These are phyloP conservation scores for Pseudeuparius sepicola DNA, from an alignment of 2,888 invertebrate genomes.

Conservation along the genomic window DNA sequence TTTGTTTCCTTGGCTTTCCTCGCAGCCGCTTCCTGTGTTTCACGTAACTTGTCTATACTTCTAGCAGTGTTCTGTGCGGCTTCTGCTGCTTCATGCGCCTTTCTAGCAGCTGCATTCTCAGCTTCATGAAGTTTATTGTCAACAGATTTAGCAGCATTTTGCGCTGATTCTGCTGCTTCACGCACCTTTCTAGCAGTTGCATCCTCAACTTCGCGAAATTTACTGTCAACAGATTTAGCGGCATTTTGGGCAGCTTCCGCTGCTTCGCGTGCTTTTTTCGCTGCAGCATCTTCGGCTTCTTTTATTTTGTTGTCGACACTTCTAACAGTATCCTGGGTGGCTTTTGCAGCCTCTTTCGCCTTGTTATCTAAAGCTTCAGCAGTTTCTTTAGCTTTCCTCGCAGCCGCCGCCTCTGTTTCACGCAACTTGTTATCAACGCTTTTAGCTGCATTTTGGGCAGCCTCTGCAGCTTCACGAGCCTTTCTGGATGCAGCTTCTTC, in stretches of 20 bases:
- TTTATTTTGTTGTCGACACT: constrained; percentile 18
- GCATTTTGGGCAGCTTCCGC: constrained; percentile 14
- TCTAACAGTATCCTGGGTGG: too few species aligned
- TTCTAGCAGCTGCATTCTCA: constrained; percentile 27
- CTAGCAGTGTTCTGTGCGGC: constrained; percentile 17
- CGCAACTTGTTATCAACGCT: constrained; percentile 16
- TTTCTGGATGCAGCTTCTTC: constrained; percentile 28
- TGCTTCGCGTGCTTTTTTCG: constrained; percentile 14
- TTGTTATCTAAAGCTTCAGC: constrained; percentile 23
- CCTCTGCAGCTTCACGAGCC: constrained; percentile 19
- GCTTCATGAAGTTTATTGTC: constrained; percentile 29
- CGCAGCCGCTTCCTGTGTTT: constrained; percentile 20
- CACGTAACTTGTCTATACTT: constrained; percentile 22
- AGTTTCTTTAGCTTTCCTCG: constrained; percentile 12
- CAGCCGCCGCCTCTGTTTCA: constrained; percentile 14
- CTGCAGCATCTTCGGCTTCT: constrained; percentile 16
- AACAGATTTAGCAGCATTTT: too few species aligned
- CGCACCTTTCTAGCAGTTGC: constrained; percentile 18
- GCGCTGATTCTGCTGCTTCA: constrained; percentile 18
- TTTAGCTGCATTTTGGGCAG: constrained; percentile 14
- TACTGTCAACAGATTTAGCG: constrained; percentile 42
- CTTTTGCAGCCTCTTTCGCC: constrained; percentile 19
- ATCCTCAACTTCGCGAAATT: constrained; percentile 48
- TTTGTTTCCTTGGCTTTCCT: constrained; percentile 11
- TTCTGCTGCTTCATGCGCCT: constrained; percentile 20